phyloP scores from a whole-genome alignment of 2,888 invertebrate species.

The Junonia oenone region DNA sequence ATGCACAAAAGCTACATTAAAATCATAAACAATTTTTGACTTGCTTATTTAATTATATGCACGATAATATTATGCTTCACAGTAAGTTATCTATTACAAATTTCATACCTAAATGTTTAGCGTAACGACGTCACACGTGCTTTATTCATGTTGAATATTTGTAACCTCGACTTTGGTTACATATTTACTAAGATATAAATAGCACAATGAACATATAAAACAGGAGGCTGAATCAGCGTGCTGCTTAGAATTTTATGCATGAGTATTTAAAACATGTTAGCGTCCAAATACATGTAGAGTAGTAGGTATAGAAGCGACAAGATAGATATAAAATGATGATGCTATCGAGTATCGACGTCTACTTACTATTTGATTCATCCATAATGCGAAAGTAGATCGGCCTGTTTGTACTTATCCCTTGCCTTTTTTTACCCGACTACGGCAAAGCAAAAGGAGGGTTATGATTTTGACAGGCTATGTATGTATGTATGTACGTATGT shows the following conservation, averaged over 20 bases:
- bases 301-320: background rate
- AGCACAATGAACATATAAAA: constrained; percentile 47
- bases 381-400: too few relatives aligned
- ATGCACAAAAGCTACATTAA: too few relatives aligned
- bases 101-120: constrained; percentile 11
- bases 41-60: background rate
- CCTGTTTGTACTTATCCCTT: too few relatives aligned
- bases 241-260: constrained; percentile 19
- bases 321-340: too few relatives aligned
- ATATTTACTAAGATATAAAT: constrained; percentile 61
- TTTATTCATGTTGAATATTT: constrained; percentile 51
- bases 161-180: constrained; percentile 60
- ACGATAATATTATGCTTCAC: background rate
- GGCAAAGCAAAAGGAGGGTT: too few relatives aligned
- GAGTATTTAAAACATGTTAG: background rate
- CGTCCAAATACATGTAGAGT: background rate
- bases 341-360: too few relatives aligned
- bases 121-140: constrained; percentile 27
- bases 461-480: too few relatives aligned
- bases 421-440: too few relatives aligned
- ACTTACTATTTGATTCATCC: too few relatives aligned
- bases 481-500: too few relatives aligned
- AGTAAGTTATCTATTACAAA: constrained; percentile 3
- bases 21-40: background rate
- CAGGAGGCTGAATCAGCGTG: constrained; percentile 42